phyloP scores from a whole-genome alignment of 2,888 invertebrate genomes.

The Agrochola macilenta region DNA sequence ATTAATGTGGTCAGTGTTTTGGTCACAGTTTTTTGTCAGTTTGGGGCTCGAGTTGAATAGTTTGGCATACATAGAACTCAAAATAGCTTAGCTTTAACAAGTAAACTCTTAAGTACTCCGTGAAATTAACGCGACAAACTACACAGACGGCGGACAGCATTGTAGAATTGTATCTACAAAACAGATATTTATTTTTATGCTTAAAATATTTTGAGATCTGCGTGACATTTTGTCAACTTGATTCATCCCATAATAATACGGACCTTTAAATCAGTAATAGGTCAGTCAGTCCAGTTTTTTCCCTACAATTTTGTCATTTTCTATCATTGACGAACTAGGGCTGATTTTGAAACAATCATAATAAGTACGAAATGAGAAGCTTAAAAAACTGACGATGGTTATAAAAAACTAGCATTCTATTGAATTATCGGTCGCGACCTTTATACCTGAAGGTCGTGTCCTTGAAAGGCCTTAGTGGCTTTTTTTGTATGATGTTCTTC shows the following conservation, averaged over 20 bases:
- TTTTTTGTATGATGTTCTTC: neutral
- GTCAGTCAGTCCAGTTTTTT: neutral
- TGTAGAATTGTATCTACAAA: neutral
- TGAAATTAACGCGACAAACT: neutral
- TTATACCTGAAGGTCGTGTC: neutral
- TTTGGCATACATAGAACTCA: slow-evolving; percentile 3
- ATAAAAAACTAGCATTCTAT: neutral
- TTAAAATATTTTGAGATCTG: slow-evolving; percentile 5
- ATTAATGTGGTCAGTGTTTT: neutral
- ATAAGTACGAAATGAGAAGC: neutral
- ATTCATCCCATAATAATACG: neutral
- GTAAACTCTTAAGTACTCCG: neutral
- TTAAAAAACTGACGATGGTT: too few species aligned
- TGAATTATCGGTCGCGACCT: neutral
- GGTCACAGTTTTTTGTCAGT: neutral
- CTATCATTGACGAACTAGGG: neutral
- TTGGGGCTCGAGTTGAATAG: neutral
- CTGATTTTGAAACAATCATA: neutral
- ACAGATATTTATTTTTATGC: neutral
- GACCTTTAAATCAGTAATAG: neutral
- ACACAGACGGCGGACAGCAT: neutral
- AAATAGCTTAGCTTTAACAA: slow-evolving; percentile 11
- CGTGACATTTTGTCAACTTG: neutral
- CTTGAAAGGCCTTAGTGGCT: too few species aligned
- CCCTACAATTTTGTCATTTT: neutral